phyloP scores from a whole-genome alignment of 2,888 invertebrate species.

The Antitype chi region DNA sequence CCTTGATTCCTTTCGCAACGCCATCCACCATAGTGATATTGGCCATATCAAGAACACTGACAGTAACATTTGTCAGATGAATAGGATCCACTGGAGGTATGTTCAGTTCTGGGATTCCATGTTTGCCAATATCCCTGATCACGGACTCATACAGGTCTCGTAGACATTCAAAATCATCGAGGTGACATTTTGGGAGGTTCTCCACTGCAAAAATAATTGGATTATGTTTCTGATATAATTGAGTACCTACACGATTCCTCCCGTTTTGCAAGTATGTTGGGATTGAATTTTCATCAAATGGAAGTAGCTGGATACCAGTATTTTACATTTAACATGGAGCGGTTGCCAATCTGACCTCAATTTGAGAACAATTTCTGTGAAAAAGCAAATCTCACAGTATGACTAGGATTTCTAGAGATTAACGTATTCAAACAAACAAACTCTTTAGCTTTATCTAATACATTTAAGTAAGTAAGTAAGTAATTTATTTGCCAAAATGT shows the following conservation, averaged over 20 bases:
- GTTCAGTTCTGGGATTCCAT: slow-evolving; percentile 70
- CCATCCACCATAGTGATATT: slow-evolving; percentile 73
- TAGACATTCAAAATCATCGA: slow-evolving; percentile 72
- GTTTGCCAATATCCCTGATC: slow-evolving; percentile 64
- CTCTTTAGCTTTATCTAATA: too few species aligned
- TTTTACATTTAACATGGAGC: background rate
- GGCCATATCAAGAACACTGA: slow-evolving; percentile 67
- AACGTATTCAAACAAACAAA: too few species aligned
- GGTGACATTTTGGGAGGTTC: slow-evolving; percentile 70
- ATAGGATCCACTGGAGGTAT: slow-evolving; percentile 77
- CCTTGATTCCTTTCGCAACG: slow-evolving; percentile 71
- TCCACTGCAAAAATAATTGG: slow-evolving; percentile 66
- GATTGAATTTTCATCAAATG: background rate
- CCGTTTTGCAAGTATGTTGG: background rate
- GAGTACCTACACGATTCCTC: background rate
- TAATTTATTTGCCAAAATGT: too few species aligned
- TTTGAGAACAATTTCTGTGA: background rate
- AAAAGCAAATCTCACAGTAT: background rate
- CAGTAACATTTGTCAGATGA: slow-evolving; percentile 64
- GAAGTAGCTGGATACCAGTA: background rate
- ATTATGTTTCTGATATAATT: background rate
- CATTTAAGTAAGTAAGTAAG: too few species aligned
- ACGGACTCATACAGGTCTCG: slow-evolving; percentile 62
- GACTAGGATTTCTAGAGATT: too few species aligned
- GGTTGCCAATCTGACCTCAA: background rate